phyloP scores from a whole-genome alignment of 1,140 invertebrate genomes.

The Drosophila takahashii region DNA sequence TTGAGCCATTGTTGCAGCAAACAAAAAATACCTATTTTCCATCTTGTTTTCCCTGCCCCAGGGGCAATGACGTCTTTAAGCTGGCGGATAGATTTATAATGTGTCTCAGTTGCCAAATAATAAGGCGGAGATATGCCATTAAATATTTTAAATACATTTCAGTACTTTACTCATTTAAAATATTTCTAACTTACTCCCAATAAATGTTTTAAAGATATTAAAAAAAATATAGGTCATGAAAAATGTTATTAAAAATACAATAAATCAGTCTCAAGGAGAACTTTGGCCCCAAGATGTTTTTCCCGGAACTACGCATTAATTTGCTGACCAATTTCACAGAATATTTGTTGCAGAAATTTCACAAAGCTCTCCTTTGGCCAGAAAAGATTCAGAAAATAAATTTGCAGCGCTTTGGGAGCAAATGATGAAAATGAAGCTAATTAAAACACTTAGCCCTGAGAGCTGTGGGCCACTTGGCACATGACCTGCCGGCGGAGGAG shows the following conservation, averaged over 20 bases:
- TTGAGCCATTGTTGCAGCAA: conserved; percentile 22
- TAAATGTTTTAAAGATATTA: too few relatives aligned
- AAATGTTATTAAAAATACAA: not conserved
- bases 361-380: not conserved
- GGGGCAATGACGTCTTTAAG: not conserved
- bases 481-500: not conserved
- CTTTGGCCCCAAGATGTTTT: too few relatives aligned
- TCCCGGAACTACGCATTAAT: not conserved
- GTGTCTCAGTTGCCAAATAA: not conserved
- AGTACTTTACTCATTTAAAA: too few relatives aligned
- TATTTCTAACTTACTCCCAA: too few relatives aligned
- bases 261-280: not conserved
- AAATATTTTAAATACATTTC: too few relatives aligned
- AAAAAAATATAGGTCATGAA: too few relatives aligned
- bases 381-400: not conserved
- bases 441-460: conserved; percentile 27
- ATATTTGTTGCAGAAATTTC: not conserved
- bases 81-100: too few relatives aligned
- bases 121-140: too few relatives aligned
- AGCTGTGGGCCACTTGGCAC: conserved; percentile 1
- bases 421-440: conserved; percentile 37
- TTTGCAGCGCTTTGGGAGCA: conserved; percentile 2
- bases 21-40: conserved; percentile 2
- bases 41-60: not conserved
- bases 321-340: not conserved